A percentile compares a stretch with the other conserved stretches of the same genome.
Evolutionary conservation across 2,888 invertebrate species (phyloP).

Genomic region (Pachycephus smyrnensis): DNA sequence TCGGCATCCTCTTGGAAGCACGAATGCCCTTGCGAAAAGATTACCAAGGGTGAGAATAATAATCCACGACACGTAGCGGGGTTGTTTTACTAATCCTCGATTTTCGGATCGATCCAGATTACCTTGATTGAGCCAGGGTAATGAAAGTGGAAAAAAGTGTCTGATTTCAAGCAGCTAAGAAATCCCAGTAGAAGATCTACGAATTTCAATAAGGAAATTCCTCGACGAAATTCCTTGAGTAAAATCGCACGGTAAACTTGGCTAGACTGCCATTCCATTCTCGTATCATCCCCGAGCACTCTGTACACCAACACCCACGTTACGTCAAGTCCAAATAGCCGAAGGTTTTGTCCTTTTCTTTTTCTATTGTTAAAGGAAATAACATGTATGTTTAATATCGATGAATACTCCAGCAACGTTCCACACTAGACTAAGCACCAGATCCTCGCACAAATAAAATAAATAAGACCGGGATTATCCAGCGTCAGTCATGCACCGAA

Average conservation of each 20-base stretch:
- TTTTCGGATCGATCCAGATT: neutral
- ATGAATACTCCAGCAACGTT: constrained; percentile 12
- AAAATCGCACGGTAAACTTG: neutral
- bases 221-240: neutral
- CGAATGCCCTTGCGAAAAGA: neutral
- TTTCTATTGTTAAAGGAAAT: neutral
- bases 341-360: neutral
- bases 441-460: neutral
- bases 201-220: neutral
- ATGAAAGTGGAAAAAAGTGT: neutral
- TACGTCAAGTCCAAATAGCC: neutral
- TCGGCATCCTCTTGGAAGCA: constrained; percentile 67
- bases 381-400: neutral
- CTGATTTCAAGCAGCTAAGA: neutral
- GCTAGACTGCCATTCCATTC: neutral
- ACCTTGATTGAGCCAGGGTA: neutral
- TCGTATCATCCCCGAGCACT: neutral
- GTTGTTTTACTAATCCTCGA: neutral
- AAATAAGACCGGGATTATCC: constrained; percentile 1
- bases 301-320: neutral
- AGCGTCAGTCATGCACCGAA: neutral
- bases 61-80: neutral
- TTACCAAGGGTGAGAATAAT: neutral
- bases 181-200: neutral
- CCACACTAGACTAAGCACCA: constrained; percentile 3